Percentiles rank a stretch among this genome's conserved stretches.
phyloP scores from a whole-genome alignment of 2,888 invertebrate species.

The Mallateleia sp. region DNA sequence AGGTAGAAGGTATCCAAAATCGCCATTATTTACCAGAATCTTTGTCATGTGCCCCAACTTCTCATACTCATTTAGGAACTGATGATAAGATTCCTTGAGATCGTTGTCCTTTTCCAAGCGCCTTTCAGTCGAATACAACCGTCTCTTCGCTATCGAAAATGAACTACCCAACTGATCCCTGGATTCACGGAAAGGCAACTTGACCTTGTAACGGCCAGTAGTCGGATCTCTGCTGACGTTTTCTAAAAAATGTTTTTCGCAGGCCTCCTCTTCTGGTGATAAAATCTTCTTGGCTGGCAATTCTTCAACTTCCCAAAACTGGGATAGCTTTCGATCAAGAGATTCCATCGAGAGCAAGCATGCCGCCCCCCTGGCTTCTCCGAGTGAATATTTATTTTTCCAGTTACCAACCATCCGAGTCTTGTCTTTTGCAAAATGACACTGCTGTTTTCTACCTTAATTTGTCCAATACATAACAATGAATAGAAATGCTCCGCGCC shows the following conservation, averaged over 20 bases:
- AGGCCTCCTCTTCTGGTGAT: conserved; percentile 24
- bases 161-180: conserved; percentile 5
- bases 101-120: not conserved
- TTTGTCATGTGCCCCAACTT: no score
- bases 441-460: conserved; percentile 27
- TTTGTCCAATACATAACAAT: conserved; percentile 40
- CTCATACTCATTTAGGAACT: no score
- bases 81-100: no score
- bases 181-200: conserved; percentile 25
- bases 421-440: conserved; percentile 44
- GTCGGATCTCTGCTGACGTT: conserved; percentile 69
- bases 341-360: conserved; percentile 4
- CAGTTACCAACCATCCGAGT: conserved; percentile 38
- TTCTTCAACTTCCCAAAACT: conserved; percentile 82
- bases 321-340: not conserved
- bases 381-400: not conserved
- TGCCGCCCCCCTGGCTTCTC: not conserved
- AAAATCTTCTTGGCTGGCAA: conserved; percentile 50
- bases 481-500: conserved; percentile 41
- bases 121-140: conserved; percentile 31
- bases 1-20: no score
- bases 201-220: conserved; percentile 71
- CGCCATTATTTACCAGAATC: no score
- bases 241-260: conserved; percentile 79
- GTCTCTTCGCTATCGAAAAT: not conserved